A percentile compares a stretch with the other conserved stretches of the same genome.
Evolutionary conservation across 2,797 vertebrate species (phyloP).

Genomic region (Todus mexicanus): DNA sequence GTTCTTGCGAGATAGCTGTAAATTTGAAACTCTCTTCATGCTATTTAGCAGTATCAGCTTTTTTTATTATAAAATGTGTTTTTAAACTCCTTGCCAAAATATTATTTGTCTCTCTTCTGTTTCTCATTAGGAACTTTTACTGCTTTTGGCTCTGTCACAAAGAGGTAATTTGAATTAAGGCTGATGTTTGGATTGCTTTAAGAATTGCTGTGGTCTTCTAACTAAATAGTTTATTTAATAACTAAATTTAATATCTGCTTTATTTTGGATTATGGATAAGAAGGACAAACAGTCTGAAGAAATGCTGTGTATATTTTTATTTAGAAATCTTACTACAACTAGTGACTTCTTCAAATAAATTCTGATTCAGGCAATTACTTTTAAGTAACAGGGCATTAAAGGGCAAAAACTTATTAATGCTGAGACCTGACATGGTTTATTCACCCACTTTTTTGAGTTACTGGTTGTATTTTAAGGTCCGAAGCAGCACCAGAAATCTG

Average conservation of each 20-base stretch:
- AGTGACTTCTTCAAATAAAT: neutral
- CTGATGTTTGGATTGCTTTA: neutral
- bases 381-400: neutral
- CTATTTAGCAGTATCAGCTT: neutral
- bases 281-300: neutral
- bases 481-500: neutral
- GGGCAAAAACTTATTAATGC: neutral
- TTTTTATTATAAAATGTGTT: neutral
- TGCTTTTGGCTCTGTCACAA: neutral
- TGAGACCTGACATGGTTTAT: neutral
- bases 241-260: neutral
- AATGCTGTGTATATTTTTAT: neutral
- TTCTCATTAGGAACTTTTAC: neutral
- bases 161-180: neutral
- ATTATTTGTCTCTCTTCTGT: neutral
- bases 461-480: neutral
- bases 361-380: neutral
- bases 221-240: neutral
- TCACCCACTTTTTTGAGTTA: neutral
- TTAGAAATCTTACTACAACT: neutral
- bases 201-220: neutral
- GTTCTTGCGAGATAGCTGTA: neutral
- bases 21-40: neutral
- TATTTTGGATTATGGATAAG: neutral
- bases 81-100: neutral